A percentile compares a stretch with the other conserved stretches of the same genome.
Evolutionary conservation across 2,888 invertebrate genomes (phyloP).

Genomic region (Tachina grossa): DNA sequence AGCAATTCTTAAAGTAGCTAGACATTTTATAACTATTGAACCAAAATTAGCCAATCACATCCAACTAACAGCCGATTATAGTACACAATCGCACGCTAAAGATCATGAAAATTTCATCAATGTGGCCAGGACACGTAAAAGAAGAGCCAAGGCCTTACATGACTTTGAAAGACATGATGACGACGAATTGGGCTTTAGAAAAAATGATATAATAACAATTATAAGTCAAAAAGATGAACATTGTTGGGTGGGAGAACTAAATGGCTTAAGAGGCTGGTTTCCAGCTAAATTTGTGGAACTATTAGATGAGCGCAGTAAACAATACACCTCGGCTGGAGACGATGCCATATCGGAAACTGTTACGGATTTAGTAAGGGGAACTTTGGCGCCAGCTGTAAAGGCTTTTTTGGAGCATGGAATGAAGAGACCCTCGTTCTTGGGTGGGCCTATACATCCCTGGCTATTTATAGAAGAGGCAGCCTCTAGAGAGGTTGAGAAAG

Average conservation of each 20-base stretch:
- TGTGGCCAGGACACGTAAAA: conserved; percentile 92
- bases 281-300: conserved; percentile 98
- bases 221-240: conserved; percentile 99
- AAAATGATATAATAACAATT: conserved; percentile 99
- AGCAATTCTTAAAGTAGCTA: conserved; percentile 95
- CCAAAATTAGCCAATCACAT: conserved; percentile 92
- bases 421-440: conserved; percentile 93
- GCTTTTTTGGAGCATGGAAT: conserved; percentile 97
- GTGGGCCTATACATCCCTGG: conserved; percentile 99
- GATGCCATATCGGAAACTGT: conserved; percentile 98
- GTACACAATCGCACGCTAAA: conserved; percentile 96
- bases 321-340: conserved; percentile 96
- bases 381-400: conserved; percentile 95
- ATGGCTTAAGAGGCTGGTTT: conserved; percentile 98
- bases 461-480: conserved; percentile 99
- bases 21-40: conserved; percentile 97
- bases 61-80: conserved; percentile 94
- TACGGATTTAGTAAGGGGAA: conserved; percentile 97
- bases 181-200: conserved; percentile 98
- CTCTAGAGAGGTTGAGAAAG: conserved; percentile 97
- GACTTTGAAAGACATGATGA: conserved; percentile 99
- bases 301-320: conserved; percentile 96
- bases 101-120: conserved; percentile 98
- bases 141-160: conserved; percentile 96
- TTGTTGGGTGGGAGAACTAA: conserved; percentile 99